Evolutionary conservation across 2,888 invertebrate genomes (phyloP), one percentile per base, ranked within the genome.

Genomic region (Dysmachus trigonus): DNA sequence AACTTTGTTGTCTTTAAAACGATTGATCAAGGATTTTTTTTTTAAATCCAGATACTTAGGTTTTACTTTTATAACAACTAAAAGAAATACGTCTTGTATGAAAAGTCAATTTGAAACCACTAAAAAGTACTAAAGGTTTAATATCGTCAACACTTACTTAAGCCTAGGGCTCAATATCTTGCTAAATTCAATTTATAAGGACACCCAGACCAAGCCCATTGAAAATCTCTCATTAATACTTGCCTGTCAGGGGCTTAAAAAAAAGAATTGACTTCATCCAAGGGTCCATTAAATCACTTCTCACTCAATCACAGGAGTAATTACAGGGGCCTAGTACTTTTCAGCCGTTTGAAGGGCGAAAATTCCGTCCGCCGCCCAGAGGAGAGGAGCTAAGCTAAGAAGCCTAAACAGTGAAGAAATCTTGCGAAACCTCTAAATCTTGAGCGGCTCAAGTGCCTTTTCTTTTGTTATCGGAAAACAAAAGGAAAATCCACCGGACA

Each of bases 381-480:
- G 62, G 8, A 62, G 27, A 62, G 10, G 22, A 62, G 27, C 51
- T n/a, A n/a, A 62, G 62, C 27, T 13, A 41, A 41, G 41, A 10
- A 62, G 62, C 62, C 27, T 62, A 73, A 73, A 73, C 31, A 73
- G 73, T 31, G 27, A 15, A 73, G 73, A 73, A 30, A 33, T 73
- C 73, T 73, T 73, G 8, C 27, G 62, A 62, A 62, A 62, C 62
- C 62, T 62, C 62, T 62, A 62, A 62, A 62, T 62, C 62, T 62
- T 62, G 62, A 62, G 27, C 47, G 62, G 62, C 38, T 22, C 15
- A 38, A 38, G 35, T n/a, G 76, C n/a, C 35, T 73, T 72, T 72
- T 31, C 72, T 30, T 76, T 76, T 76, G 76, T 76, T 76, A 22
- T 76, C 76, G 15, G 76, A 76, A 22, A 76, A 76, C 76, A 76